Percentiles rank a stretch among this genome's conserved stretches.
Evolutionary conservation across 2,797 vertebrate genomes (phyloP).

Genomic region (Taenioides sp.): DNA sequence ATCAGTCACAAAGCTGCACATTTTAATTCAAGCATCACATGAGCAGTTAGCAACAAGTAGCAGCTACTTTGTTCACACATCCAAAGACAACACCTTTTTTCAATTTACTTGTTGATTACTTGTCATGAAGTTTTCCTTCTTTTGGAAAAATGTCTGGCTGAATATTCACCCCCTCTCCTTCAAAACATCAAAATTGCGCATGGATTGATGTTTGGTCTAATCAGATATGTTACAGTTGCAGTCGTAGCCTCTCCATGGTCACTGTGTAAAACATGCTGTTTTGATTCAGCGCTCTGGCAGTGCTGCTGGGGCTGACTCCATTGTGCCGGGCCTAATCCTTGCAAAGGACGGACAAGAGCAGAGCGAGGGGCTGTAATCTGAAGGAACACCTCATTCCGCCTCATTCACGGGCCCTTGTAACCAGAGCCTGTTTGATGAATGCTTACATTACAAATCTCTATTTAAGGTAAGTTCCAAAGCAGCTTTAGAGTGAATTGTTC

Average conservation of each 20-base stretch:
- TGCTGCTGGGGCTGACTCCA: constrained; percentile 61
- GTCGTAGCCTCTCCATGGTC: constrained; percentile 38
- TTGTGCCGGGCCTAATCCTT: constrained; percentile 64
- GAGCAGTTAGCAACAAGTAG: background rate
- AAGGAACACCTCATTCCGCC: constrained; percentile 69
- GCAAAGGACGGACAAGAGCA: constrained; percentile 40
- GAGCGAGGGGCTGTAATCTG: constrained; percentile 69
- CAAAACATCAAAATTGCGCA: background rate
- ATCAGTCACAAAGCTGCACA: too few relatives aligned
- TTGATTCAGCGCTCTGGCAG: constrained; percentile 53
- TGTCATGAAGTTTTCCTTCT: too few relatives aligned
- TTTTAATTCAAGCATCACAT: background rate
- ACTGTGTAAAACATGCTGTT: constrained; percentile 65
- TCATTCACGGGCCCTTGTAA: constrained; percentile 59
- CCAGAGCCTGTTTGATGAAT: constrained; percentile 64
- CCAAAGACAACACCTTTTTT: background rate
- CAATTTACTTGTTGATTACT: too few relatives aligned
- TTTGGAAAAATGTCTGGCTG: too few relatives aligned
- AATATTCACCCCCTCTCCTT: too few relatives aligned
- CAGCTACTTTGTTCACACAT: background rate
- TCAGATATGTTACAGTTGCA: background rate
- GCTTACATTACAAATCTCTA: constrained; percentile 70
- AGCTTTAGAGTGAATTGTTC: constrained; percentile 62
- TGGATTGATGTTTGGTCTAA: background rate
- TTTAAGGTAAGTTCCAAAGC: constrained; percentile 73